A percentile compares a stretch with the other conserved stretches of the same genome.
Evolutionary conservation across 1,140 invertebrate species (phyloP).

Genomic region (Anthonomus grandis): DNA sequence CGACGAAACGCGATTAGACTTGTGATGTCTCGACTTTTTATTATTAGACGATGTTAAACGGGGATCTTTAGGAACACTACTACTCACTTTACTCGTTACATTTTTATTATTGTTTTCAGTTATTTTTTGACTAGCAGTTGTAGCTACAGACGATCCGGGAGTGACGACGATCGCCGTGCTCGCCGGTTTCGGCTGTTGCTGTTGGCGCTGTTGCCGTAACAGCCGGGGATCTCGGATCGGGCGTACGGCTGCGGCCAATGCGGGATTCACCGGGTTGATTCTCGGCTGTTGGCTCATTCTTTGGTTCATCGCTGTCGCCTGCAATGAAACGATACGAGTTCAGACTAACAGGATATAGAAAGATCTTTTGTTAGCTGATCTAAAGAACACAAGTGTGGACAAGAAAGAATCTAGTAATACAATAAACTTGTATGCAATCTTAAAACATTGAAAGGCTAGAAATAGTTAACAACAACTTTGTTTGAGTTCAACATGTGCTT

Average conservation of each 20-base stretch:
- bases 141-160: not conserved
- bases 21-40: slow-evolving; percentile 47
- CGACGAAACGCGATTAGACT: slow-evolving; percentile 45
- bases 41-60: slow-evolving; percentile 43
- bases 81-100: slow-evolving; percentile 44
- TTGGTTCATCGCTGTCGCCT: slow-evolving; percentile 14
- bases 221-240: slow-evolving; percentile 59
- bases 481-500: too few relatives aligned
- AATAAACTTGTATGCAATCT: too few relatives aligned
- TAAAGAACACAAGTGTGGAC: too few relatives aligned
- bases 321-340: slow-evolving; percentile 7
- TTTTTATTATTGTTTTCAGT: slow-evolving; percentile 43
- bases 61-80: slow-evolving; percentile 43
- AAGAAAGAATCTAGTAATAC: too few relatives aligned
- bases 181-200: not conserved
- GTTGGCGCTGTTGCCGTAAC: slow-evolving; percentile 49
- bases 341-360: too few relatives aligned
- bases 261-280: slow-evolving; percentile 64
- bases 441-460: not conserved
- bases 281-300: slow-evolving; percentile 39
- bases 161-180: not conserved
- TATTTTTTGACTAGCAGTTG: slow-evolving; percentile 20
- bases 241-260: slow-evolving; percentile 54
- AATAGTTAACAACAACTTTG: not conserved
- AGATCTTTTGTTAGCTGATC: too few relatives aligned